Percentiles rank a stretch among this genome's conserved stretches.
phyloP scores from a whole-genome alignment of 2,113 vertebrate genomes.

The Vimba vimba region DNA sequence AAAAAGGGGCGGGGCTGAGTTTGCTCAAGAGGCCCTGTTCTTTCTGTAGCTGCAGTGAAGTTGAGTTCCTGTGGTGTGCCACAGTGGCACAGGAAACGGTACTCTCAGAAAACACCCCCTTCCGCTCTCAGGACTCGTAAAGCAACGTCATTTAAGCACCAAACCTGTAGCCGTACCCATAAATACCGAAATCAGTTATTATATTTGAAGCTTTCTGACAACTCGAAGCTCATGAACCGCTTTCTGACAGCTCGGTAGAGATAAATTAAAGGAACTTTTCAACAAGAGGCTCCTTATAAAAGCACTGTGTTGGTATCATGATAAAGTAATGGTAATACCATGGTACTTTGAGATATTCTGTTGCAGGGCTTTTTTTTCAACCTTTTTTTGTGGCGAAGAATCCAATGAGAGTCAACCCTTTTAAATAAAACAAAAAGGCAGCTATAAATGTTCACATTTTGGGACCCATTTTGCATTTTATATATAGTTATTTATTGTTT shows the following conservation, averaged over 20 bases:
- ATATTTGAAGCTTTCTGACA: background rate
- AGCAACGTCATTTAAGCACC: conserved; percentile 6
- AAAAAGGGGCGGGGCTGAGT: conserved; percentile 42
- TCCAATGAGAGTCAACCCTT: no score
- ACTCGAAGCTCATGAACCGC: background rate
- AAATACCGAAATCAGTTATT: background rate
- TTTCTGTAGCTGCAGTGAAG: conserved; percentile 56
- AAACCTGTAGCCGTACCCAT: background rate
- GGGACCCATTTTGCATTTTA: no score
- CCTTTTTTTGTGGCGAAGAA: no score
- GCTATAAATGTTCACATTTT: no score
- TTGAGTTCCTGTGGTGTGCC: conserved; percentile 54
- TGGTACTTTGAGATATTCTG: background rate
- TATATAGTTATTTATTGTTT: no score
- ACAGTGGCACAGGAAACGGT: conserved; percentile 70
- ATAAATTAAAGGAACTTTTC: background rate
- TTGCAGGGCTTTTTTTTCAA: no score
- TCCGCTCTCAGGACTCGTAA: background rate
- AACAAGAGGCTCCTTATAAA: background rate
- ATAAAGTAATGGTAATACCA: background rate
- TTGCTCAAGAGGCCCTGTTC: conserved; percentile 49
- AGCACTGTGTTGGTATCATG: background rate
- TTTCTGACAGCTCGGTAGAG: background rate
- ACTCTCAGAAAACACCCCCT: conserved; percentile 23
- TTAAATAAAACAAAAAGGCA: no score